Conservation (phyloP, 2,113 vertebrate species). For the Conger conger region DNA sequence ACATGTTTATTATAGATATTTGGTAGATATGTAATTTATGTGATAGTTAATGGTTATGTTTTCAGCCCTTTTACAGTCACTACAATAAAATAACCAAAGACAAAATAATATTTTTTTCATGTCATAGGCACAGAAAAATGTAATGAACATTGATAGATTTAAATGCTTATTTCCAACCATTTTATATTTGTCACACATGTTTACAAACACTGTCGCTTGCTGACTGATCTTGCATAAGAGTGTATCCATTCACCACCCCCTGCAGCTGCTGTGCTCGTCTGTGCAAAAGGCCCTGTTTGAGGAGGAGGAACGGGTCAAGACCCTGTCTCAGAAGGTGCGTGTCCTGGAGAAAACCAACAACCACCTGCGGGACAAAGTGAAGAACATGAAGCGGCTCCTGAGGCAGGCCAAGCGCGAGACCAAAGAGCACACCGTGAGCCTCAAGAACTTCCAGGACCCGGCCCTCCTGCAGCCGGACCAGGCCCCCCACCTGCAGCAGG, state of each 20-base stretch:
- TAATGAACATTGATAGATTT: no score
- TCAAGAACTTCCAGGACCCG: slow-evolving; percentile 66
- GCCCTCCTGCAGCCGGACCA: slow-evolving; percentile 38
- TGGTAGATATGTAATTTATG: no score
- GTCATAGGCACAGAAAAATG: no score
- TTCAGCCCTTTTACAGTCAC: no score
- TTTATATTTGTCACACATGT: not conserved
- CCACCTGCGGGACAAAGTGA: slow-evolving; percentile 77
- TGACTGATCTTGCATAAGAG: not conserved
- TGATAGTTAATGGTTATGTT: no score
- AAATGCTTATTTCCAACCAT: not conserved
- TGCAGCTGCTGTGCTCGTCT: slow-evolving; percentile 72
- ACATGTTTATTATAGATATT: no score
- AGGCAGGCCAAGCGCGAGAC: slow-evolving; percentile 71
- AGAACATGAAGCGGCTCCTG: slow-evolving; percentile 75
- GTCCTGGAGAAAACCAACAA: slow-evolving; percentile 76
- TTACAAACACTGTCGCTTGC: not conserved
- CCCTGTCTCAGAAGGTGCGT: slow-evolving; percentile 74
- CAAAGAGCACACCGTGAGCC: slow-evolving; percentile 65
- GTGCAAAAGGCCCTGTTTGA: slow-evolving; percentile 81
- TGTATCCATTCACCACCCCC: not conserved
- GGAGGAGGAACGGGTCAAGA: slow-evolving; percentile 76
- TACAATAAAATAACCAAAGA: no score
- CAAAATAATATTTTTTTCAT: no score
- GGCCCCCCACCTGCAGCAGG: slow-evolving; percentile 61